These are phyloP conservation scores for Scomber japonicus DNA, from an alignment of 2,113 vertebrate species.

Conservation along the genomic window DNA sequence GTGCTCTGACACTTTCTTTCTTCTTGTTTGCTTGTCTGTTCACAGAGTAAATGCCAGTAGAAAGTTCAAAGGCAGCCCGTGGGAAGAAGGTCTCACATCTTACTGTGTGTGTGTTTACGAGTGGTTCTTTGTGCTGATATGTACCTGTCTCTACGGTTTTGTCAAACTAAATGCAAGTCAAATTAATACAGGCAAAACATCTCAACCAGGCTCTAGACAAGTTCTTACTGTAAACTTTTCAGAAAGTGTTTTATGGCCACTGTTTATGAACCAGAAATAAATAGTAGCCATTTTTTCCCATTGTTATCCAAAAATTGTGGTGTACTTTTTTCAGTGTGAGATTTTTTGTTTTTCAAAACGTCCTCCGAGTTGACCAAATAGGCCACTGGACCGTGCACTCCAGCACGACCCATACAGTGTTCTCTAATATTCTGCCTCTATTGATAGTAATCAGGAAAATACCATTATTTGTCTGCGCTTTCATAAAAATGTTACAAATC, in stretches of 20 bases:
- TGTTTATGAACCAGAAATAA: conserved; percentile 16
- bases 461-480: too few species aligned
- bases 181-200: conserved; percentile 59
- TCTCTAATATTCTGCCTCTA: too few species aligned
- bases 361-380: too few species aligned
- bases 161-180: conserved; percentile 59
- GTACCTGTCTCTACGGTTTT: conserved; percentile 44
- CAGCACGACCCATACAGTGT: too few species aligned
- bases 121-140: conserved; percentile 32
- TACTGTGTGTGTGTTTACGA: conserved; percentile 26
- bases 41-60: conserved; percentile 34
- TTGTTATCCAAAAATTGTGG: conserved; percentile 9
- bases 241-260: conserved; percentile 19
- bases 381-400: too few species aligned
- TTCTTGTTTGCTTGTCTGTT: conserved; percentile 35
- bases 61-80: conserved; percentile 59
- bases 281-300: conserved; percentile 10
- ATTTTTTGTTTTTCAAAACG: not conserved
- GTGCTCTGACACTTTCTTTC: conserved; percentile 32
- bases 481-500: too few species aligned
- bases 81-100: conserved; percentile 38
- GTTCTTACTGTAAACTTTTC: conserved; percentile 2
- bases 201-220: conserved; percentile 8
- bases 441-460: too few species aligned
- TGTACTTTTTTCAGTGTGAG: not conserved